Evolutionary conservation across 2,797 vertebrate genomes (phyloP).

Genomic region (Limosa lapponica): DNA sequence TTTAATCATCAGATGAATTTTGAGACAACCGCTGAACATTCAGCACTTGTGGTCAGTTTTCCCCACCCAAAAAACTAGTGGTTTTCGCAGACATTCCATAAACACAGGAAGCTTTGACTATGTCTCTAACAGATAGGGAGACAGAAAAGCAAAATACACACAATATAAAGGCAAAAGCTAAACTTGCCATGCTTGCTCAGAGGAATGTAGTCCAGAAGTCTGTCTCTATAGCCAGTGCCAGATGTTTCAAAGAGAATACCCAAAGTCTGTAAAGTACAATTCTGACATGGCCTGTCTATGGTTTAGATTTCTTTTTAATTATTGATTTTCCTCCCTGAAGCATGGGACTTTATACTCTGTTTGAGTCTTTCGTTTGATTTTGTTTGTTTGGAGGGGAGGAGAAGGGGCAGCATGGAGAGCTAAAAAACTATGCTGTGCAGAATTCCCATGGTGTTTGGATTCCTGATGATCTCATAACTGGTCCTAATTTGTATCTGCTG

Average conservation of each 20-base stretch:
- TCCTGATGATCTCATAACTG: background rate
- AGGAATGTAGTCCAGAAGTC: background rate
- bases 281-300: background rate
- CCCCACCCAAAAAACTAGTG: conserved; percentile 3
- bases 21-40: conserved; percentile 38
- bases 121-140: conserved; percentile 67
- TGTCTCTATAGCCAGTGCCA: background rate
- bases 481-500: background rate
- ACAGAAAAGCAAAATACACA: conserved; percentile 43
- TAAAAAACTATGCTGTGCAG: background rate
- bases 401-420: background rate
- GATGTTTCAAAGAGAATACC: background rate
- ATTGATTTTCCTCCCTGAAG: background rate
- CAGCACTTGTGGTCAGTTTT: conserved; percentile 32
- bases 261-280: background rate
- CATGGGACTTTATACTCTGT: background rate
- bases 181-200: background rate
- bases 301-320: background rate
- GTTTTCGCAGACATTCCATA: conserved; percentile 75
- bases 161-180: background rate
- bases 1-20: conserved; percentile 55
- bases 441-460: background rate
- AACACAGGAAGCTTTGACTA: conserved; percentile 69
- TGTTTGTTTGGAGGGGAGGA: background rate
- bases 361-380: background rate